Conservation (phyloP, 2,888 invertebrate genomes). For the Anodontia alba region DNA sequence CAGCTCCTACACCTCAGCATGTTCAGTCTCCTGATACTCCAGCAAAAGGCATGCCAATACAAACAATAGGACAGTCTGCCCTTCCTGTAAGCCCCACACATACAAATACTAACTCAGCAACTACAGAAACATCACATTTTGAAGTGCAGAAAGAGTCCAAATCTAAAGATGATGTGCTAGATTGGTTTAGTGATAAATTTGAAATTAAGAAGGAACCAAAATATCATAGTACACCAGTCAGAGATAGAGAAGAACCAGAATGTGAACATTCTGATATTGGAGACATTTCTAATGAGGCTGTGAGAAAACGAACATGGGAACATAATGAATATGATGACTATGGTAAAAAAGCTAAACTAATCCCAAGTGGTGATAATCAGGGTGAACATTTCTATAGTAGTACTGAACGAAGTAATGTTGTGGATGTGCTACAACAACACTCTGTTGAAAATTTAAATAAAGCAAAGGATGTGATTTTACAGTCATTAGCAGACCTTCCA, state of each 20-base stretch:
- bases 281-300: not conserved
- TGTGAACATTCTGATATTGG: not conserved
- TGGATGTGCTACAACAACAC: not conserved
- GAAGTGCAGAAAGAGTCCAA: not conserved
- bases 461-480: not conserved
- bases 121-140: not conserved
- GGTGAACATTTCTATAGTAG: not conserved
- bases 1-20: not conserved
- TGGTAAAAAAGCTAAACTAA: slow-evolving; percentile 2
- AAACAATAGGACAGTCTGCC: slow-evolving; percentile 11
- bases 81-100: not conserved
- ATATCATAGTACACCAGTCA: slow-evolving; percentile 11
- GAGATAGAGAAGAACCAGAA: not conserved
- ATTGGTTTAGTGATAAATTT: slow-evolving; percentile 48
- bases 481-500: not conserved
- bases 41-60: slow-evolving; percentile 33
- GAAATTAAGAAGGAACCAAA: slow-evolving; percentile 8
- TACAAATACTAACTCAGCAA: not conserved
- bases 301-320: not conserved
- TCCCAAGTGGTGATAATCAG: not conserved
- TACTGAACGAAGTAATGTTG: not conserved
- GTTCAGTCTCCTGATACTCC: not conserved
- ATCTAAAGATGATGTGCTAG: slow-evolving; percentile 34
- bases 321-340: not conserved
- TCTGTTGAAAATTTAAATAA: slow-evolving; percentile 9